Evolutionary conservation across 2,888 invertebrate genomes (phyloP), one percentile per base, ranked within the genome.

Genomic region (Ischnus inquisitorius): DNA sequence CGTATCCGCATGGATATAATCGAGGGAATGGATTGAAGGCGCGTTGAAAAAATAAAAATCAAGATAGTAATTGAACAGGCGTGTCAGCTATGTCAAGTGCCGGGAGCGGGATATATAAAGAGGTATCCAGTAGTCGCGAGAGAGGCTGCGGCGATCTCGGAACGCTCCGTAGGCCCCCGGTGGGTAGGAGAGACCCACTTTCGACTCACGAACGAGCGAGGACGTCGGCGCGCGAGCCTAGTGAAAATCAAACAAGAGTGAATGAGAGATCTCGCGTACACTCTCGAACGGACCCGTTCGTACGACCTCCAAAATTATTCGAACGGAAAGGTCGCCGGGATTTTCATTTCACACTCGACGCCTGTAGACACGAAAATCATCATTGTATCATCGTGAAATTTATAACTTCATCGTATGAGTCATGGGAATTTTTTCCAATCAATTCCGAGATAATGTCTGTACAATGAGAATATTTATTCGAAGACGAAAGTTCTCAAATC

Each of bases 221-320:
- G 39, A 60, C 51, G 48, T 16, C 10, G n/a, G 10, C 34, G n/a
- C 34, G 34, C 64, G 54, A 22, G 28, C n/a, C 4, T 39, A 65
- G 41, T 46, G 67, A 81, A 81, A 76, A 75, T 81, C 62, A 81
- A 81, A 76, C 65, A 76, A 81, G 81, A 81, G 76, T 65, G 71
- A 81, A 81, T 81, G 76, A 69, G 81, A 81, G 69, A 76, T 81
- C 76, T 64, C 22, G 16, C 46, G 25, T 39, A 39, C 39, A 65
- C 64, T 62, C 22, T 41, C 41, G 5, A 5, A 65, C 19, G 19
- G n/a, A 65, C 22, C 8, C 6, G 25, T 34, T 54, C 22, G 25
- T 25, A 19, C 46, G 69, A 71, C 81, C 75, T 69, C 43, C 54
- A 54, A 69, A 81, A 54, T 69, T 65, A 71, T 65, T 41, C 46